Base-by-base conservation (phyloP, 2,797 vertebrate genomes). In the Eutrigla gurnardus region DNA sequence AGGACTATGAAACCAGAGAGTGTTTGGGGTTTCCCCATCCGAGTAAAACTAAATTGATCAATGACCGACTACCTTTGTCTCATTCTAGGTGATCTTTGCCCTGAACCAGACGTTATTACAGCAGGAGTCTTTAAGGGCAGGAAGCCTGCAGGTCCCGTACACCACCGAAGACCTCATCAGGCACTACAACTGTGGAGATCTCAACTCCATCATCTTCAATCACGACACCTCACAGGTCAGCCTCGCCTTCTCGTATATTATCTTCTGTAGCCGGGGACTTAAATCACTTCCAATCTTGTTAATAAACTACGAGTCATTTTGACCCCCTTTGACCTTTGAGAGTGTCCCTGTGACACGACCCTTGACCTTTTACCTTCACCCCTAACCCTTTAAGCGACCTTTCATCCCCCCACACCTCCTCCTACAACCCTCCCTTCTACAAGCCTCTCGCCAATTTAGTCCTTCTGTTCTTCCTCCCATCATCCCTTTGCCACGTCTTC, bases 151-250 rank as follows among this genome's bases (percentile, higher is more conserved):
- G 92, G 93, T 95, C 36, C 95, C 95, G 0, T 97, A 95, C 89
- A 96, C 93, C 36, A 97, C 94, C 0, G 96, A 98, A 82, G 96
- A 98, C 76, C 96, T 97, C 80, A 96, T 97, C 93, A 94, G 95
- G 72, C 96, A 96, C 94, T 96, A 95, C 93, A 97, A 95, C 95
- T 97, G 96, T 79, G 96, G 96, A 37, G 95, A 98, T 89, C 96
- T 97, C 77, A 95, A 95, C 92, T 96, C 96, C 67, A 94, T 96
- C 92, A 95, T 97, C 92, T 96, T 97, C 85, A 97, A 93, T 90
- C 94, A 95, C 9, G 95, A 96, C 88, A 96, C 95, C 62, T 96
- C 96, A 77, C 96, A 96, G 96, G 96, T 96, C 88, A 88, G 92
- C 36, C 47, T 54, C 36, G 1, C 70, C 46, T 42, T 10, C 0